Evolutionary conservation across 2,113 vertebrate species (phyloP).

Genomic region (Hippocampus guttulatus): DNA sequence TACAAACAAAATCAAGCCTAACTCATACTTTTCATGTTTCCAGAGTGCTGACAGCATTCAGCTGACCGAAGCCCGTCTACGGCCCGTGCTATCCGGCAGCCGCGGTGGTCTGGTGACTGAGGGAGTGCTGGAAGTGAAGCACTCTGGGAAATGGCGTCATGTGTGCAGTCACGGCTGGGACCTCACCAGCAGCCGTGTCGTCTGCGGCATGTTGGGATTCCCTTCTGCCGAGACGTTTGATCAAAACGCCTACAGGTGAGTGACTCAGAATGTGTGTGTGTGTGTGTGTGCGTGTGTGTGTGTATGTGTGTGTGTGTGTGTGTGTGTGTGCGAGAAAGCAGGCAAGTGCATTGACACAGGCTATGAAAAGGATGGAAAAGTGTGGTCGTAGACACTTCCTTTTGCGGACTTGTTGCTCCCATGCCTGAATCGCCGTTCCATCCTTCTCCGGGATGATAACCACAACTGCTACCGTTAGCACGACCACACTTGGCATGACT

Average conservation of each 20-base stretch:
- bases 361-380: slow-evolving; percentile 38
- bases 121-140: slow-evolving; percentile 88
- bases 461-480: slow-evolving; percentile 50
- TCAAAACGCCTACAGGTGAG: slow-evolving; percentile 83
- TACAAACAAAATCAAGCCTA: background rate
- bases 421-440: slow-evolving; percentile 26
- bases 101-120: slow-evolving; percentile 76
- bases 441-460: slow-evolving; percentile 46
- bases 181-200: slow-evolving; percentile 82
- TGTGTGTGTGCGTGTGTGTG: slow-evolving; percentile 20
- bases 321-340: slow-evolving; percentile 6
- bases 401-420: slow-evolving; percentile 13
- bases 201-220: slow-evolving; percentile 94
- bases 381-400: slow-evolving; percentile 30
- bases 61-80: slow-evolving; percentile 85
- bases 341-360: background rate
- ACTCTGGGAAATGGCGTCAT: slow-evolving; percentile 87
- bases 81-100: slow-evolving; percentile 77
- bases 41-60: slow-evolving; percentile 50
- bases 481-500: slow-evolving; percentile 48
- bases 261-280: slow-evolving; percentile 13
- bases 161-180: slow-evolving; percentile 84
- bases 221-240: slow-evolving; percentile 74
- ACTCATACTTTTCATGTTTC: background rate
- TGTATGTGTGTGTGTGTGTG: slow-evolving; percentile 9